phyloP scores from a whole-genome alignment of 2,888 invertebrate genomes.

The Catocala nupta region DNA sequence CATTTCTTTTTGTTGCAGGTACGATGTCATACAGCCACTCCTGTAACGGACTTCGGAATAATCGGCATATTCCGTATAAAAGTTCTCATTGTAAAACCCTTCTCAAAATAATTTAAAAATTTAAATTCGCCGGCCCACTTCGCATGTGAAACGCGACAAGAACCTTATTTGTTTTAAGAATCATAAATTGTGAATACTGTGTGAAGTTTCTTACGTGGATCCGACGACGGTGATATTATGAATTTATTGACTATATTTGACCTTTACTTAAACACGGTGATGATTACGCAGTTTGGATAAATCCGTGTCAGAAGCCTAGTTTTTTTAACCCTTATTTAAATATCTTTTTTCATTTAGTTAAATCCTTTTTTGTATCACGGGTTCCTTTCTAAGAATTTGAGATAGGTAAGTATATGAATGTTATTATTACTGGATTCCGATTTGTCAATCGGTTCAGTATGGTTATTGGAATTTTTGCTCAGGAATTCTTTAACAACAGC shows the following conservation, averaged over 20 bases:
- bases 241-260: slow-evolving; percentile 50
- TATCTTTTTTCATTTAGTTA: too few species aligned
- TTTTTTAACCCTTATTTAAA: too few species aligned
- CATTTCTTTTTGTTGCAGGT: slow-evolving; percentile 55
- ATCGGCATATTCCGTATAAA: slow-evolving; percentile 13
- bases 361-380: too few species aligned
- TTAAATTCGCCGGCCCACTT: slow-evolving; percentile 64
- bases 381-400: too few species aligned
- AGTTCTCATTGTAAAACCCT: slow-evolving; percentile 10
- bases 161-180: slow-evolving; percentile 66
- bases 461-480: too few species aligned
- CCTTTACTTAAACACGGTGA: slow-evolving; percentile 11
- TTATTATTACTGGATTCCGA: too few species aligned
- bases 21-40: slow-evolving; percentile 32
- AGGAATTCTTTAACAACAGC: too few species aligned
- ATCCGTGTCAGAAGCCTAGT: too few species aligned
- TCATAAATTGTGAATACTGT: slow-evolving; percentile 66
- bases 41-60: slow-evolving; percentile 23
- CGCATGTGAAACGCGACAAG: slow-evolving; percentile 52
- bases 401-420: too few species aligned
- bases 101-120: slow-evolving; percentile 58
- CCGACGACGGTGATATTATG: slow-evolving; percentile 41
- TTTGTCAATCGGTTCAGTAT: too few species aligned
- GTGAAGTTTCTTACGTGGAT: slow-evolving; percentile 54
- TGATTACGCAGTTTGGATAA: too few species aligned